Conservation (phyloP, 2,797 vertebrate genomes). For the Urocyon cinereoargenteus region DNA sequence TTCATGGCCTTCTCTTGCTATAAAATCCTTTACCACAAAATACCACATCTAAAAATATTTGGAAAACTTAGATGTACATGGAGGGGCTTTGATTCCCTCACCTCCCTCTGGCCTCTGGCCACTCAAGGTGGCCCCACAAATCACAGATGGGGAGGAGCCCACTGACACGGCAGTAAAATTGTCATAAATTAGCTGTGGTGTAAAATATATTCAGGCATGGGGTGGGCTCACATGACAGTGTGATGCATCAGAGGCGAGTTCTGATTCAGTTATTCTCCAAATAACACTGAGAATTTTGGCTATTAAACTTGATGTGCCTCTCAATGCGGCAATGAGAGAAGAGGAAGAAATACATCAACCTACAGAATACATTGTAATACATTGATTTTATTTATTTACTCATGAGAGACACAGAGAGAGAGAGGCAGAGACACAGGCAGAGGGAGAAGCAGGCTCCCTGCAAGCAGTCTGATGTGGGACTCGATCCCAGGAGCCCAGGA, state of each 20-base stretch:
- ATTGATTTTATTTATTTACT: neutral
- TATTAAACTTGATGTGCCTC: neutral
- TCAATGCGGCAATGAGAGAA: neutral
- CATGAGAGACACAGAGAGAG: too few species aligned
- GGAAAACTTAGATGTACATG: neutral
- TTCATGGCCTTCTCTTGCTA: neutral
- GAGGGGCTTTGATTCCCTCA: neutral
- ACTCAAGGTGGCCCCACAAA: neutral
- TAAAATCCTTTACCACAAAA: constrained; percentile 13
- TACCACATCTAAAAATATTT: neutral
- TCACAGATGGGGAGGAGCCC: neutral
- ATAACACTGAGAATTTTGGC: neutral
- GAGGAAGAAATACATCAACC: neutral
- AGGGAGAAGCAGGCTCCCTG: too few species aligned
- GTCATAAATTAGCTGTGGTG: rapidly evolving
- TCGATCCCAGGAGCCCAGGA: too few species aligned
- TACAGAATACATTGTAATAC: neutral
- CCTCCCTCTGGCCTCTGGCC: neutral
- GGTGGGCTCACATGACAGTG: neutral
- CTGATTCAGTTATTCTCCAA: neutral
- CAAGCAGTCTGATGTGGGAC: too few species aligned
- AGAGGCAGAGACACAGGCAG: too few species aligned
- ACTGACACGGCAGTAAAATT: rapidly evolving
- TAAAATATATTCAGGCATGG: neutral
- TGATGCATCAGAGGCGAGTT: neutral